Percentiles rank a stretch among this genome's conserved stretches.
Conservation (phyloP, 2,113 vertebrate species). For the Salvelinus sp. region DNA sequence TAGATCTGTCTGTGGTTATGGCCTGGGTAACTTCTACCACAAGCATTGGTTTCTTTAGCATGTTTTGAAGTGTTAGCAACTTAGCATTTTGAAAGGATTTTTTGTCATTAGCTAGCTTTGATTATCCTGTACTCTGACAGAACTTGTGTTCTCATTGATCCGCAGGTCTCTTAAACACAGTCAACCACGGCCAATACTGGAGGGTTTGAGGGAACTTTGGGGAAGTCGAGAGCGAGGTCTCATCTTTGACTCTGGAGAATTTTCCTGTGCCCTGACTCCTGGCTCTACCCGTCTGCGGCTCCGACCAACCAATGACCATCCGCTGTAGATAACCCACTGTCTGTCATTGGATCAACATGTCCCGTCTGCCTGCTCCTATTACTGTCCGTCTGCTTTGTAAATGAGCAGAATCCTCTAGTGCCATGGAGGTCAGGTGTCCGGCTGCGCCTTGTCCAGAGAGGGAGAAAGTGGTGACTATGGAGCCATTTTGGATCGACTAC, state of each 20-base stretch:
- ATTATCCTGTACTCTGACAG: background rate
- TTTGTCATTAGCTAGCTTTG: background rate
- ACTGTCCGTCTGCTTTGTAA: constrained; percentile 75
- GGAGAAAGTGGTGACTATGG: background rate
- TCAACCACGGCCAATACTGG: constrained; percentile 74
- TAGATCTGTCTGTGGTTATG: too few relatives aligned
- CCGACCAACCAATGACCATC: constrained; percentile 30
- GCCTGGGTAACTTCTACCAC: too few relatives aligned
- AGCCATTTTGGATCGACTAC: background rate
- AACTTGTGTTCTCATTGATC: constrained; percentile 68
- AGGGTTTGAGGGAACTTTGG: constrained; percentile 56
- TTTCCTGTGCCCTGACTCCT: constrained; percentile 46
- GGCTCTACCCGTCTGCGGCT: constrained; percentile 53
- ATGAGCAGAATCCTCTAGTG: constrained; percentile 71
- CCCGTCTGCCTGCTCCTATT: constrained; percentile 57
- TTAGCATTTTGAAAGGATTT: too few relatives aligned
- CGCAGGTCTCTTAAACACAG: constrained; percentile 92
- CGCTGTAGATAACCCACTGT: constrained; percentile 72
- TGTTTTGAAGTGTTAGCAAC: too few relatives aligned
- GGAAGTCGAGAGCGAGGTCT: constrained; percentile 19
- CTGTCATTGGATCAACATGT: constrained; percentile 76
- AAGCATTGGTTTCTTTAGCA: too few relatives aligned
- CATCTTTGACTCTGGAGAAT: constrained; percentile 74
- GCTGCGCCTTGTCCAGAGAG: constrained; percentile 34
- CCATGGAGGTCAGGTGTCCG: constrained; percentile 66